phyloP scores from a whole-genome alignment of 2,797 vertebrate genomes.

The Champsocephalus esox region DNA sequence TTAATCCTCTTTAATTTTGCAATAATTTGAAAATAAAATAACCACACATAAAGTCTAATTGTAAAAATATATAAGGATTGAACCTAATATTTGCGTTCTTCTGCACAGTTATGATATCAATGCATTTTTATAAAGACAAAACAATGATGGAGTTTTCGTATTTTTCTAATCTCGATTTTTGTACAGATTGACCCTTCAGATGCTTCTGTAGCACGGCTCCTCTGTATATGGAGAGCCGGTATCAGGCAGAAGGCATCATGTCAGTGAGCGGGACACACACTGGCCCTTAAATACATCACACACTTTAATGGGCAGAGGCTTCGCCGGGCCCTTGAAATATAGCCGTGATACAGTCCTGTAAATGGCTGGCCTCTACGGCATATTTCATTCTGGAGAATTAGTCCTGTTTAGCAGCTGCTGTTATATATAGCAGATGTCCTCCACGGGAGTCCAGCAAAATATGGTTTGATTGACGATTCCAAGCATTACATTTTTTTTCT shows the following conservation, averaged over 20 bases:
- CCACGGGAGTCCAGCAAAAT: slow-evolving; percentile 44
- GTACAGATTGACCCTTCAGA: slow-evolving; percentile 46
- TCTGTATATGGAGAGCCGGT: slow-evolving; percentile 37
- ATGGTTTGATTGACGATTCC: slow-evolving; percentile 65
- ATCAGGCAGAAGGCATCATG: slow-evolving; percentile 79
- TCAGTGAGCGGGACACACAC: slow-evolving; percentile 84
- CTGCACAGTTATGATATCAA: not conserved
- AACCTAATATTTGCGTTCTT: not conserved
- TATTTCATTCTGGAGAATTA: slow-evolving; percentile 84
- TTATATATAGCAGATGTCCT: slow-evolving; percentile 75
- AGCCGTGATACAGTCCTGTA: slow-evolving; percentile 78
- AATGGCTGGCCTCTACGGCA: slow-evolving; percentile 72
- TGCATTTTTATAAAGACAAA: slow-evolving; percentile 25
- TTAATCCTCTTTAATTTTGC: not conserved
- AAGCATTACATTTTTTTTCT: slow-evolving; percentile 21
- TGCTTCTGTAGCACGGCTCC: slow-evolving; percentile 39
- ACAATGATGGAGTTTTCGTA: slow-evolving; percentile 8
- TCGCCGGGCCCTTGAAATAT: slow-evolving; percentile 78
- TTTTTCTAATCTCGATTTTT: slow-evolving; percentile 25
- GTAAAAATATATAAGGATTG: not conserved
- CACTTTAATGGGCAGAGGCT: slow-evolving; percentile 81
- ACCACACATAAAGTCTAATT: not conserved
- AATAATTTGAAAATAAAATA: not conserved
- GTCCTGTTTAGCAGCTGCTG: slow-evolving; percentile 77
- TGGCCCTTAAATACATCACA: slow-evolving; percentile 81